A percentile compares a stretch with the other conserved stretches of the same genome.
phyloP scores from a whole-genome alignment of 1,140 invertebrate species.

The Leptinotarsa texana region DNA sequence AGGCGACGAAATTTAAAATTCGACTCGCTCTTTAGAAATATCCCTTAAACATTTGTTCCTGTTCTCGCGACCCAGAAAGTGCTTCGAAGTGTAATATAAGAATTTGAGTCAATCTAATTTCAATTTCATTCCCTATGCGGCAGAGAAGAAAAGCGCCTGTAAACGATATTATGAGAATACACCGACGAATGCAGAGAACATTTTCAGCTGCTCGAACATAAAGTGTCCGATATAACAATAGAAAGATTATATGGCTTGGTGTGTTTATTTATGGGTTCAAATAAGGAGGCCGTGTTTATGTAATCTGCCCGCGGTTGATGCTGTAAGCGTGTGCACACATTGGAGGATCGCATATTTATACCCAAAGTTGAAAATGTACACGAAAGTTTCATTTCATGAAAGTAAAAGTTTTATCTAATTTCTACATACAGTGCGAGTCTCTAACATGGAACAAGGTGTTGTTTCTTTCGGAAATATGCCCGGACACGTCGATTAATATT shows the following conservation, averaged over 20 bases:
- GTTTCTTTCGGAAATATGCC: too few relatives aligned
- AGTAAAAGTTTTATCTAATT: too few relatives aligned
- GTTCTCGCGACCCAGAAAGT: not conserved
- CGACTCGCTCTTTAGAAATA: not conserved
- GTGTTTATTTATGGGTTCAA: slow-evolving; percentile 38
- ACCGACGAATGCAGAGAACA: slow-evolving; percentile 19
- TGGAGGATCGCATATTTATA: too few relatives aligned
- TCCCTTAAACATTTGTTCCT: not conserved
- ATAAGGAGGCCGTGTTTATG: slow-evolving; percentile 28
- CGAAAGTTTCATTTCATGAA: too few relatives aligned
- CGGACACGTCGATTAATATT: too few relatives aligned
- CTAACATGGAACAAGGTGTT: too few relatives aligned
- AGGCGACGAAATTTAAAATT: slow-evolving; percentile 4
- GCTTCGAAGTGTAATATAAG: slow-evolving; percentile 14
- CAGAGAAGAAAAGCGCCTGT: slow-evolving; percentile 13
- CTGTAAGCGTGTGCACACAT: too few relatives aligned
- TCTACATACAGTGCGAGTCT: too few relatives aligned
- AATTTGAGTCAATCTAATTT: slow-evolving; percentile 23
- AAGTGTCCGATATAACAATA: slow-evolving; percentile 43
- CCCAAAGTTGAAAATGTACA: too few relatives aligned
- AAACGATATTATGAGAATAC: slow-evolving; percentile 27
- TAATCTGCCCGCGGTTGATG: too few relatives aligned
- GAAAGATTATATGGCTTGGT: slow-evolving; percentile 41
- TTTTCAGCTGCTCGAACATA: slow-evolving; percentile 33
- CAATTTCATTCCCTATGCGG: slow-evolving; percentile 27